These are phyloP conservation scores for Pollenia amentaria DNA, from an alignment of 2,888 invertebrate species.

Conservation along the genomic window DNA sequence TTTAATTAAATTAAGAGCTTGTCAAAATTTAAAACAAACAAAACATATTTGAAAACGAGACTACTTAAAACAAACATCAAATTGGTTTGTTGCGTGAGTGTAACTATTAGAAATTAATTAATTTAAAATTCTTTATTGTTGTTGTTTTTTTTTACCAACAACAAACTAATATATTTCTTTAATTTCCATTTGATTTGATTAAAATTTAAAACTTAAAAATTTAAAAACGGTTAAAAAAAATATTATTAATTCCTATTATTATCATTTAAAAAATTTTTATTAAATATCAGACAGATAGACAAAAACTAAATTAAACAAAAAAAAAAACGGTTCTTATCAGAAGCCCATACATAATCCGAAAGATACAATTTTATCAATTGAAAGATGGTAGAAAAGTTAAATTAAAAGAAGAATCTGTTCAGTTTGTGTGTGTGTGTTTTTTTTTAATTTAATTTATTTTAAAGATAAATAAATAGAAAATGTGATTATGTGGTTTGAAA, in stretches of 20 bases:
- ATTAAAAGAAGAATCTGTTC: conserved; percentile 18
- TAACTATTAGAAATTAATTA: conserved; percentile 73
- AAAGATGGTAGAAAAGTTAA: conserved; percentile 14
- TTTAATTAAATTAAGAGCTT: conserved; percentile 34
- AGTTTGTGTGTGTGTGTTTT: neutral
- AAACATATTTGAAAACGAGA: neutral
- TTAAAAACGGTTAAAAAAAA: neutral
- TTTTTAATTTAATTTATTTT: conserved; percentile 57
- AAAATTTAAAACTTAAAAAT: neutral
- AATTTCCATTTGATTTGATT: conserved; percentile 55
- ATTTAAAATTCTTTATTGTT: conserved; percentile 44
- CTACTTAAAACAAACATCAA: conserved; percentile 12
- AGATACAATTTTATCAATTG: conserved; percentile 50
- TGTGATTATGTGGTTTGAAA: neutral
- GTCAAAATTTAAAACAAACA: conserved; percentile 18
- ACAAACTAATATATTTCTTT: conserved; percentile 32
- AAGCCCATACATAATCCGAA: conserved; percentile 5
- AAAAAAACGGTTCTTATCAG: conserved; percentile 40
- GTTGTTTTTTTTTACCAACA: neutral
- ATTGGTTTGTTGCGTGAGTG: conserved; percentile 65
- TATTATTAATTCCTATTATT: conserved; percentile 27
- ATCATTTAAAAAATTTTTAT: conserved; percentile 60
- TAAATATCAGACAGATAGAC: neutral
- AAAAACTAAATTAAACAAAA: neutral
- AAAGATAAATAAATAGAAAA: conserved; percentile 51